Base-by-base conservation (phyloP, 2,113 vertebrate species). In the Dicrurus megarhynchus region DNA sequence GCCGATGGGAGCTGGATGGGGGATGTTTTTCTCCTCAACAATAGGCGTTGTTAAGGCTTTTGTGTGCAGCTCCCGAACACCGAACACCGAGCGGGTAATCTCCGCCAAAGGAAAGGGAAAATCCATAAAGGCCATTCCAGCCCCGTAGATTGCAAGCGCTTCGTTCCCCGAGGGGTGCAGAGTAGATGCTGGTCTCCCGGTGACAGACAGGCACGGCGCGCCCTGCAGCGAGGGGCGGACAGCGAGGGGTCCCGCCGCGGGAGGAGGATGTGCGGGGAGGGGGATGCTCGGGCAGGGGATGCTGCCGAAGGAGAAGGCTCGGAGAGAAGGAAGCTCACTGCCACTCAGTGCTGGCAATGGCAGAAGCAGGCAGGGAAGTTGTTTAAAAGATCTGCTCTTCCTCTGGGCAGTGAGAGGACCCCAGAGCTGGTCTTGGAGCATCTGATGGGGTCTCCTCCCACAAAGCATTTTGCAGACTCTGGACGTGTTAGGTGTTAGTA, bases 31-130 rank as follows among this genome's bases (percentile, higher is more conserved):
- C 87, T 96, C 78, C 84, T 69, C 80, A 89, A 98, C 97, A 98
- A 98, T 98, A 97, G 97, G 83, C 87, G 52, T 98, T 92, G 97
- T 98, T 97, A 98, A 89, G 32, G 95, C 97, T 97, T 98, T 98
- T 98, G 97, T 98, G 91, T 4, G 81, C 79, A 28, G 84, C 84
- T 90, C 87, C 87, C 35, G 87, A 87, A 39, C 96, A 89, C 87
- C 35, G 87, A 87, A 39, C 96, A 89, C 97, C 79, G 89, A 96
- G 97, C 41, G 15, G 90, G 96, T 89, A 97, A 95, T 98, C 97
- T 95, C 92, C 91, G 68, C 74, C 95, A 76, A 81, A 91, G 96
- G 95, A 95, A 97, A 97, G 93, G 49, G 93, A 95, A 97, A 98
- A 98, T 98, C 97, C 95, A 97, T 97, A 91, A 67, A 20, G 68